Evolutionary conservation across 2,888 invertebrate species (phyloP).

Genomic region (Drosophila diplacantha): DNA sequence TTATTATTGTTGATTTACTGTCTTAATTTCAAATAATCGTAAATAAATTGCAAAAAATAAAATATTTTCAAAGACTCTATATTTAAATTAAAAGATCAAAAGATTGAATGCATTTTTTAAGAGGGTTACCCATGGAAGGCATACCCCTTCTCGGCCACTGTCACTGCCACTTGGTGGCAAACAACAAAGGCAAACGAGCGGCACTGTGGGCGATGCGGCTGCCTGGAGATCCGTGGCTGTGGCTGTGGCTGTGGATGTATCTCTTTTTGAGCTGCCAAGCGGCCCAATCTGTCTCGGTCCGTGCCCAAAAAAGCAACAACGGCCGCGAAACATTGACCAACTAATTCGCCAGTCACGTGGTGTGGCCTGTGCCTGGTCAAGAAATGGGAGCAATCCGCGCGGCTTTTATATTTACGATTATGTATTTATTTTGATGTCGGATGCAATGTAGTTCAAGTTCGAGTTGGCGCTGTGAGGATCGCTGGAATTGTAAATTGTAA

Average conservation of each 20-base stretch:
- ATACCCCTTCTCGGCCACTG: conserved; percentile 13
- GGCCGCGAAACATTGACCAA: conserved; percentile 46
- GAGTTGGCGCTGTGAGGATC: conserved; percentile 50
- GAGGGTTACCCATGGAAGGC: not conserved
- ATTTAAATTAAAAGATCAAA: not conserved
- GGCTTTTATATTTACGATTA: conserved; percentile 35
- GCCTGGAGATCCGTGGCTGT: conserved; percentile 52
- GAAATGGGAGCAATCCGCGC: conserved; percentile 63
- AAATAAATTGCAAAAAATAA: too few relatives aligned
- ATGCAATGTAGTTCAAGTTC: conserved; percentile 66
- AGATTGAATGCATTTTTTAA: not conserved
- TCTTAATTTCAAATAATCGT: not conserved
- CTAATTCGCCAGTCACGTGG: conserved; percentile 67
- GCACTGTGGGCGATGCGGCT: conserved; percentile 63
- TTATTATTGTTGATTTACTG: not conserved
- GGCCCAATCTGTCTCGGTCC: conserved; percentile 30
- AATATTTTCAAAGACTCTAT: too few relatives aligned
- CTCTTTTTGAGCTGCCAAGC: conserved; percentile 32
- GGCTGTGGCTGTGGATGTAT: conserved; percentile 35
- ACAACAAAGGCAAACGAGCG: conserved; percentile 53
- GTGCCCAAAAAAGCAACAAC: conserved; percentile 50
- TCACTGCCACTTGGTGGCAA: conserved; percentile 22
- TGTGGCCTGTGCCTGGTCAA: conserved; percentile 46
- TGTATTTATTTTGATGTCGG: conserved; percentile 60
- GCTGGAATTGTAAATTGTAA: conserved; percentile 25